phyloP scores from a whole-genome alignment of 2,888 invertebrate genomes.

The Sisyra terminalis region DNA sequence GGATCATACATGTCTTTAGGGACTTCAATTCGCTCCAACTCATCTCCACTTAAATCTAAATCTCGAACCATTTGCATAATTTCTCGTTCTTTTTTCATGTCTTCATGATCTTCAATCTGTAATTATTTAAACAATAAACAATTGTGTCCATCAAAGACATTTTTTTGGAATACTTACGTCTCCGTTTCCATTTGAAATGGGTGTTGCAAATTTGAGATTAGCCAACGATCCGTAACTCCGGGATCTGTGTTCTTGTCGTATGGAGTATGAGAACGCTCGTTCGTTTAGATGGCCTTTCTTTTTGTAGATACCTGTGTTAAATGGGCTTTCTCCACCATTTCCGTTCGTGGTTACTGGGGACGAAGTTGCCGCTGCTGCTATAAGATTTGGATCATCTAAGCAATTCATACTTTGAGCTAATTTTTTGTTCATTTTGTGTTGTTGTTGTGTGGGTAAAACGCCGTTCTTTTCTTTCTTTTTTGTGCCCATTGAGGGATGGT shows the following conservation, averaged over 20 bases:
- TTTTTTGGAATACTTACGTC: conserved; percentile 20
- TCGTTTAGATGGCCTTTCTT: conserved; percentile 87
- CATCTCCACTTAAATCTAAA: conserved; percentile 64
- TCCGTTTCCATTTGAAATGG: conserved; percentile 29
- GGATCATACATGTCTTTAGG: conserved; percentile 42
- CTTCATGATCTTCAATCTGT: conserved; percentile 50
- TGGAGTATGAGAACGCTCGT: conserved; percentile 85
- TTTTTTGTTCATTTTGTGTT: conserved; percentile 32
- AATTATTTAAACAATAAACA: conserved; percentile 13
- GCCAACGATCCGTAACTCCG: conserved; percentile 84
- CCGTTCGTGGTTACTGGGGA: conserved; percentile 13
- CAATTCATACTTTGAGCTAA: conserved; percentile 53
- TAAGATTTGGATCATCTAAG: conserved; percentile 32
- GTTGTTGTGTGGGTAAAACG: conserved; percentile 23
- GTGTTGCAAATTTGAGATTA: conserved; percentile 76
- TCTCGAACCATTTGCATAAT: conserved; percentile 90
- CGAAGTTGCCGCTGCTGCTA: conserved; percentile 12
- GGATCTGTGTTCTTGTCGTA: conserved; percentile 83
- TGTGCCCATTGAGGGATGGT: conserved; percentile 18
- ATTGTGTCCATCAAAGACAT: too few species aligned
- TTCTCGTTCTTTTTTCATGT: conserved; percentile 77
- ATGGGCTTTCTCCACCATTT: conserved; percentile 34
- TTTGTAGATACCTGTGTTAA: conserved; percentile 72
- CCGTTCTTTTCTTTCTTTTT: conserved; percentile 39
- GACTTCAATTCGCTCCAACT: conserved; percentile 48